Evolutionary conservation across 2,888 invertebrate genomes (phyloP), one percentile per base, ranked within the genome.

Genomic region (Sussaba pulchella): DNA sequence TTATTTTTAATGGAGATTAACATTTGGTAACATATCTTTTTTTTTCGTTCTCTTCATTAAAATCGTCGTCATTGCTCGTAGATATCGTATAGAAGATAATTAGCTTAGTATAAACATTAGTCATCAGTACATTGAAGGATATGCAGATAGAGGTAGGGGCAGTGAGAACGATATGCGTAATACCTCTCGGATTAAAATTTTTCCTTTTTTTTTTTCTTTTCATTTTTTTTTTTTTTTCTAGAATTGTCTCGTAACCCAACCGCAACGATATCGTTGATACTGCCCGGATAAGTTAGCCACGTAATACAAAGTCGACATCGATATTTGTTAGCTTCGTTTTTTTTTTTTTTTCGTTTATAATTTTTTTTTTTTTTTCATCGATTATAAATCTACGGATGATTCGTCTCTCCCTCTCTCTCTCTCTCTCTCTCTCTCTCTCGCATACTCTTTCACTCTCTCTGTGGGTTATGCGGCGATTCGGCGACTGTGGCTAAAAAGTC

Each of bases 71-170:
- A 64, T 73, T 43, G 73, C 84, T 88, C 84, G 80, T 89, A 88
- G 87, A 88, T 90, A 91, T 87, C 85, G 87, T 87, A 88, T 89
- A 89, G 89, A 89, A 89, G 89, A 88, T 87, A 88, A 88, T 88
- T 87, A 87, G 83, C 85, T 87, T 87, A 90, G 88, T 91, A 91
- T 89, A 91, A 91, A 91, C 87, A 86, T 90, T 90, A 90, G 88
- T 89, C 86, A 84, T 89, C 89, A 88, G 89, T 91, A 92, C 90
- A 91, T 91, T 87, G 87, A 91, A 89, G 89, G 92, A 92, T 92
- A 92, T 92, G 92, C 91, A 89, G 89, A 91, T 88, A 88, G 85
- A 87, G 86, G 85, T 86, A 84, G 85, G 83, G 88, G 89, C 89
- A 89, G 89, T 87, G 89, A 85, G 86, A 88, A 89, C 88, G 88